Evolutionary conservation across 1,140 invertebrate species (phyloP).

Genomic region (Heterodera schachtii): DNA sequence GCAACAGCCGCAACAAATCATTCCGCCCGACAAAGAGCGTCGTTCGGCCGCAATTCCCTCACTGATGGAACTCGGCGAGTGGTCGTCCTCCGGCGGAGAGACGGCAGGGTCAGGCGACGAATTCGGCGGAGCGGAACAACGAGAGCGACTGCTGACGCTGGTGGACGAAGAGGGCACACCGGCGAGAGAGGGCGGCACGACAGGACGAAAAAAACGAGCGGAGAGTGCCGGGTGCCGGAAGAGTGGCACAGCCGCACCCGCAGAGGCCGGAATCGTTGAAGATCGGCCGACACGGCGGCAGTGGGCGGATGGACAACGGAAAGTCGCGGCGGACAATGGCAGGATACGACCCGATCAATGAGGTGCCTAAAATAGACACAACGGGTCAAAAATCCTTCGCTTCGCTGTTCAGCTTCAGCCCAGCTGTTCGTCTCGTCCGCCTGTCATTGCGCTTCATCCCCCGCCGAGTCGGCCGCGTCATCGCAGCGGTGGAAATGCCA

Average conservation of each 20-base stretch:
- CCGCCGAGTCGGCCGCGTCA: constrained; percentile 12
- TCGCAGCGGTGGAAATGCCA: not conserved
- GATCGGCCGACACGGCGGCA: not conserved
- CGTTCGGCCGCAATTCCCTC: constrained; percentile 5
- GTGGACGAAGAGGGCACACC: constrained; percentile 28
- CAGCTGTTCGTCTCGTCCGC: not conserved
- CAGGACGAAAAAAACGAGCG: constrained; percentile 29
- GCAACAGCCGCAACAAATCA: constrained; percentile 21
- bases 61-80: constrained; percentile 3
- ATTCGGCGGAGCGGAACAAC: not conserved
- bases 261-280: constrained; percentile 20
- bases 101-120: constrained; percentile 14
- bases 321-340: not conserved
- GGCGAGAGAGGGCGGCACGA: constrained; percentile 40
- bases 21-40: constrained; percentile 9
- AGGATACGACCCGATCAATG: not conserved
- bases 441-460: constrained; percentile 22
- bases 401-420: not conserved
- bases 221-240: constrained; percentile 27
- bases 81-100: constrained; percentile 14
- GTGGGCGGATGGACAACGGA: not conserved
- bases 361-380: not conserved
- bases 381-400: not conserved
- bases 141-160: constrained; percentile 4
- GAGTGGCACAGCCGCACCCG: not conserved